Evolutionary conservation across 2,797 vertebrate genomes (phyloP).

Genomic region (Threskiornis aethiopicus): DNA sequence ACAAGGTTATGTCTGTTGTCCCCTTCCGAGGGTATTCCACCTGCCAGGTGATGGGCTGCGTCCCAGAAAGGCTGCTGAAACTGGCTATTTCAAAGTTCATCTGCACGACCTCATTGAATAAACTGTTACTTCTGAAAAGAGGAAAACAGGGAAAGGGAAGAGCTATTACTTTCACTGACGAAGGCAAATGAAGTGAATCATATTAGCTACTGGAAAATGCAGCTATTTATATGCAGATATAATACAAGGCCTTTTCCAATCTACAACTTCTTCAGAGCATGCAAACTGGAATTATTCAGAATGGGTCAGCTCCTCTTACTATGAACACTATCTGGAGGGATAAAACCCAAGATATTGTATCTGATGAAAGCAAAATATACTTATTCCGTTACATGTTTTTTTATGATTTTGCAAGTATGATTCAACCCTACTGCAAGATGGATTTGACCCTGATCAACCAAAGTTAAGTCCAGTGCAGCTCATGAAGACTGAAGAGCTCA

Average conservation of each 20-base stretch:
- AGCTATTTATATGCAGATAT: background rate
- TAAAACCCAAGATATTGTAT: background rate
- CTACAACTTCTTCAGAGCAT: background rate
- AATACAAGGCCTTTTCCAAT: background rate
- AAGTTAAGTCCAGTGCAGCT: background rate
- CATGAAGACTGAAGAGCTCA: background rate
- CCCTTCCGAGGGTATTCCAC: constrained; percentile 89
- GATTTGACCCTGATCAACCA: background rate
- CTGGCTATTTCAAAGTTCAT: constrained; percentile 90
- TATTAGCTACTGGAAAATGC: background rate
- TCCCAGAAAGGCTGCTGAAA: constrained; percentile 86
- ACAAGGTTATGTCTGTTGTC: constrained; percentile 81
- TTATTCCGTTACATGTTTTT: background rate
- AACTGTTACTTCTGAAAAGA: constrained; percentile 80
- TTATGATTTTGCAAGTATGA: background rate
- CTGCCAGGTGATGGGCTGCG: constrained; percentile 92
- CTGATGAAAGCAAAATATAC: background rate
- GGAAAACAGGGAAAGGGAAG: background rate
- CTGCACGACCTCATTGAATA: constrained; percentile 86
- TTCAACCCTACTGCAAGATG: background rate
- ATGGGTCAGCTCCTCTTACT: background rate
- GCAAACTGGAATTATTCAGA: background rate
- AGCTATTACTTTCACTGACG: background rate
- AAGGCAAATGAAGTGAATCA: background rate
- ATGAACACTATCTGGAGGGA: background rate